Base-by-base conservation (phyloP, 2,888 invertebrate genomes). In the Nyleta sp. region DNA sequence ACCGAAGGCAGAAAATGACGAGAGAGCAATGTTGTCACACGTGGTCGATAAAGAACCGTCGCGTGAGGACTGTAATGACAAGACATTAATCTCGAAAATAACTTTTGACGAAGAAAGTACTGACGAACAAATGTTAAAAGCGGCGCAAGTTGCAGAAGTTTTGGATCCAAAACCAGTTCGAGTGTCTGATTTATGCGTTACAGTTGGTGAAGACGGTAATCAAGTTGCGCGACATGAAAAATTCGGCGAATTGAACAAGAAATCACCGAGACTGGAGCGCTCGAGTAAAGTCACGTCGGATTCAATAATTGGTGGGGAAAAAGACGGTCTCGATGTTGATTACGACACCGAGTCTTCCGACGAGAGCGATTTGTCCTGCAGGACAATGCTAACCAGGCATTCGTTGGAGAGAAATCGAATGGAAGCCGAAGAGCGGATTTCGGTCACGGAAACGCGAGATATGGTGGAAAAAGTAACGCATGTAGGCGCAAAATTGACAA, bases 361-460 rank as follows among this genome's bases (percentile, higher is more conserved):
- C 70, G 88, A 87, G 68, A 84, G 89, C 79, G 89, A 90, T 74
- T 81, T 88, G 75, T 89, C 90, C 3, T 85, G 85, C 70, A 87
- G 88, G 78, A 90, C 90, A 13, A 87, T 87, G 79, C 70, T 90
- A 60, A 85, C 84, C 24, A 84, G 85, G 4, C 80, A 83, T 55
- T 89, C 89, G 2, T 88, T 89, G 60, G 62, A 74, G 13, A 31
- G n/a, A 18, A 48, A 44, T n/a, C 11, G 35, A 42, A 33, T 11
- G 28, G 52, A 59, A 28, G 35, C 7, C 28, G 28, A 44, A 24
- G 17, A 52, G 33, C 38, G 28, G 13, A 17, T 3, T 22, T 31
- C 50, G 22, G 33, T 60, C 28, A n/a, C n/a, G n/a, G n/a, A n/a
- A n/a, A n/a, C n/a, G n/a, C n/a, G n/a, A n/a, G n/a, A n/a, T n/a